Base-by-base conservation (phyloP, 2,797 vertebrate species). In the Halcyon badia region DNA sequence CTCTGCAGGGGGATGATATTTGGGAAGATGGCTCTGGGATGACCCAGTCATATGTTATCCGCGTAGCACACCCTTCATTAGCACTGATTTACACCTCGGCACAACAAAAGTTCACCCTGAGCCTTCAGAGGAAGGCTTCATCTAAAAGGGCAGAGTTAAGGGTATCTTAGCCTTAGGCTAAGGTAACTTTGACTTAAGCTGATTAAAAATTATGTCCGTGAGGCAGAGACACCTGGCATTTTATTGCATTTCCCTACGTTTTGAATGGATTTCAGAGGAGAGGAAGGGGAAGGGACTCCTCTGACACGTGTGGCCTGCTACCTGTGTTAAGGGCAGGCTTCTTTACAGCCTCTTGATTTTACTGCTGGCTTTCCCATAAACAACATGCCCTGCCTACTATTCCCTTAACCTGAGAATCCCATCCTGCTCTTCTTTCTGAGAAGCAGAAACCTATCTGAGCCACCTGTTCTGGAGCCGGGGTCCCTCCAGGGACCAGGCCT, bases 141-240 rank as follows among this genome's bases (percentile, higher is more conserved):
- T 48, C 71, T 49, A 16, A 60, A 79, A 88, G 58, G 80, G 48
- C 37, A 79, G 83, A 90, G 68, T 69, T 76, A 68, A 48, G 30
- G 26, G 44, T 75, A 58, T 57, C 72, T 73, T 46, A 65, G 57
- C 56, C 52, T 66, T 46, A 51, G 51, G 52, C n/a, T 26, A 49
- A 60, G 62, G 42, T 71, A 75, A 56, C n/a, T 48, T 70, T 56
- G 44, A 37, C 49, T 92, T 85, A n/a, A 87, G 48, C n/a, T 68
- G 75, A 78, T 64, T 71, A 84, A 70, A 92, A 87, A 75, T 25
- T 1, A 58, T 35, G 76, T 81, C 79, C 62, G 17, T 64, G 82
- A 87, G 44, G 39, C 54, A 68, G 58, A 77, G 54, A 39, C 76
- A 92, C 81, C 84, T 90, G 66, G 86, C 44, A 41, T 91, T 94